Conservation (phyloP, 2,888 invertebrate genomes). For the Nyleta sp. region DNA sequence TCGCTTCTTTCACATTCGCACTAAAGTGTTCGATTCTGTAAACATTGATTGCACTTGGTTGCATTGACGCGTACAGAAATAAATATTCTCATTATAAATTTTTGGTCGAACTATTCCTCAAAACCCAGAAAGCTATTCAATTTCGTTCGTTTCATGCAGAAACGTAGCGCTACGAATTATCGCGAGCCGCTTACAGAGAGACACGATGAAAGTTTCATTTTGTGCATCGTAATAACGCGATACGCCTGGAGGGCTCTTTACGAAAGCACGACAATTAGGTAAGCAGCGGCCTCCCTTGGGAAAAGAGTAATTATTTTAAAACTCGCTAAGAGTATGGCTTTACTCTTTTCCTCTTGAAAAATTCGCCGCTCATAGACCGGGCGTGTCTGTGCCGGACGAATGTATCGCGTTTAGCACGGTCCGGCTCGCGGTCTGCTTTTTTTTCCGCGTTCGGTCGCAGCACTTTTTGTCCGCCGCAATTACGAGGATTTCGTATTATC, state of each 20-base stretch:
- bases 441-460: conserved; percentile 1
- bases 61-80: too few relatives aligned
- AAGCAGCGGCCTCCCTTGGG: conserved; percentile 44
- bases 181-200: conserved; percentile 47
- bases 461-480: conserved; percentile 20
- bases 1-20: too few relatives aligned
- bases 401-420: conserved; percentile 38
- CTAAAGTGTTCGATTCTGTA: too few relatives aligned
- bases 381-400: conserved; percentile 28
- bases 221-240: conserved; percentile 54
- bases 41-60: too few relatives aligned
- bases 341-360: conserved; percentile 40
- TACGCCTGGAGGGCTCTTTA: conserved; percentile 53
- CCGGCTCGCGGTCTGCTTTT: conserved; percentile 15
- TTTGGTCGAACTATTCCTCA: background rate
- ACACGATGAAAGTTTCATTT: conserved; percentile 54
- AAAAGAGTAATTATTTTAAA: conserved; percentile 53
- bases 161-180: conserved; percentile 37
- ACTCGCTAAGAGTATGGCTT: conserved; percentile 41
- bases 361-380: conserved; percentile 27
- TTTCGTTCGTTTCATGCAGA: conserved; percentile 14
- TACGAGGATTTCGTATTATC: conserved; percentile 32
- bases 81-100: too few relatives aligned
- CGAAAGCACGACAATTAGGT: conserved; percentile 56
- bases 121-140: conserved; percentile 32